Evolutionary conservation across 92 coral and sea anemone genomes (phyloP), one percentile per base, ranked within the genome.

Genomic region (Scolanthus callimorphus): DNA sequence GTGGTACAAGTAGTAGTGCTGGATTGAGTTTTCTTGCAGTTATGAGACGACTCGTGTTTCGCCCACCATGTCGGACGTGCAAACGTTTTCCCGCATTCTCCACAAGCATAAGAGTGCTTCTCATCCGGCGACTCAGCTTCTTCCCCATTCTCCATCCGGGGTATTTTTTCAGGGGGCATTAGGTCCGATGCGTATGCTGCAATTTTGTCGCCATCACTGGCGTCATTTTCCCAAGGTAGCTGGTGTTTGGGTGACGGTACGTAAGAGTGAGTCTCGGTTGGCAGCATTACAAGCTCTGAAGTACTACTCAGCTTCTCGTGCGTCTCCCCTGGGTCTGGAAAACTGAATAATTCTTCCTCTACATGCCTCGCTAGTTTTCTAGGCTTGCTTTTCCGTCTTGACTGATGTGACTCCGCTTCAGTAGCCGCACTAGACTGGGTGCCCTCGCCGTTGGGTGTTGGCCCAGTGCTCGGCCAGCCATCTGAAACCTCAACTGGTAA

Each of bases 21-120:
- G 17, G 52, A 4, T 46, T 4, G 22, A 46, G 12, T 19, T 20
- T 19, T 19, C 59, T 52, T 52, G 22, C 59, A 27, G 13, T 13
- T 24, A 19, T 52, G 59, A 19, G 29, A 19, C 6, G 65, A 69
- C 66, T 69, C 67, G 57, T 69, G 76, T 52, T 69, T 69, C 0
- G 65, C 67, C 76, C 65, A 69, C 65, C 76, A 57, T 20, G 54
- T 48, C 31, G 65, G 76, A 21, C 65, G 65, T n/a, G 65, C 67
- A 48, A 69, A 69, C 13, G 59, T 17, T 48, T 59, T 57, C 11
- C 76, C 67, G 49, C 76, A 69, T 34, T 46, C 59, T 3, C 55
- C 55, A 58, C 76, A 69, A 1, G 41, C 57, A 31, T 67, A 67
- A n/a, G 25, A 24, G 11, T 24, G 31, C 12, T 58, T 55, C 19